Conservation (phyloP, 2,888 invertebrate species). For the Nipponacmea schrenckii region DNA sequence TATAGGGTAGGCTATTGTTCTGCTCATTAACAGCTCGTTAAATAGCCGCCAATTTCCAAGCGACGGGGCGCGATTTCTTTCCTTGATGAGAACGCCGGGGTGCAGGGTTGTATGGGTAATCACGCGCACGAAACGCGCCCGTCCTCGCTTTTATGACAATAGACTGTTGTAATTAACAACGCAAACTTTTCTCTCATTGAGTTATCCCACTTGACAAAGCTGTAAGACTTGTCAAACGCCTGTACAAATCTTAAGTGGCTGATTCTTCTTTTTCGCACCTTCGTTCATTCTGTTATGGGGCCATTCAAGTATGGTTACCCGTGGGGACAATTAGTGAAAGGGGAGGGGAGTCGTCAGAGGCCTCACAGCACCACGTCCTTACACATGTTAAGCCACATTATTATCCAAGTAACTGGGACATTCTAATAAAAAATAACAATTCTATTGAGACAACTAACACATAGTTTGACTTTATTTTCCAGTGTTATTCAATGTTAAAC, state of each 20-base stretch:
- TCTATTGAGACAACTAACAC: too few species aligned
- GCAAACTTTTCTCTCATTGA: slow-evolving; percentile 9
- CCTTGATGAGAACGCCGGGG: background rate
- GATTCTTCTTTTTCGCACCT: slow-evolving; percentile 10
- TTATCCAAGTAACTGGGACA: too few species aligned
- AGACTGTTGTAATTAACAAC: slow-evolving; percentile 12
- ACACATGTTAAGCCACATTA: background rate
- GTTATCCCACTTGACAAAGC: slow-evolving; percentile 8
- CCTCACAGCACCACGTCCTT: background rate
- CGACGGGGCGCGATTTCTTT: background rate
- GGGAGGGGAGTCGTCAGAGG: background rate
- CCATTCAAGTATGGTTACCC: background rate
- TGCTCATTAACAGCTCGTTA: background rate
- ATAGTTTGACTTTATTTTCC: too few species aligned
- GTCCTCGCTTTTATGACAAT: slow-evolving; percentile 11
- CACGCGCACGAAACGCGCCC: slow-evolving; percentile 8
- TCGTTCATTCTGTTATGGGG: slow-evolving; percentile 3
- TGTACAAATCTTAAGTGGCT: slow-evolving; percentile 7
- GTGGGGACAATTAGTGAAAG: slow-evolving; percentile 1
- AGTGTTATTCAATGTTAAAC: too few species aligned
- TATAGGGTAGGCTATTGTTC: background rate
- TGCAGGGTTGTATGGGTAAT: background rate
- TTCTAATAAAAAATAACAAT: too few species aligned
- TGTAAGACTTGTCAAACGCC: slow-evolving; percentile 13
- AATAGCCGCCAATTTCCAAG: slow-evolving; percentile 4